Base-by-base conservation (phyloP, 2,113 vertebrate species). In the Passer montanus region DNA sequence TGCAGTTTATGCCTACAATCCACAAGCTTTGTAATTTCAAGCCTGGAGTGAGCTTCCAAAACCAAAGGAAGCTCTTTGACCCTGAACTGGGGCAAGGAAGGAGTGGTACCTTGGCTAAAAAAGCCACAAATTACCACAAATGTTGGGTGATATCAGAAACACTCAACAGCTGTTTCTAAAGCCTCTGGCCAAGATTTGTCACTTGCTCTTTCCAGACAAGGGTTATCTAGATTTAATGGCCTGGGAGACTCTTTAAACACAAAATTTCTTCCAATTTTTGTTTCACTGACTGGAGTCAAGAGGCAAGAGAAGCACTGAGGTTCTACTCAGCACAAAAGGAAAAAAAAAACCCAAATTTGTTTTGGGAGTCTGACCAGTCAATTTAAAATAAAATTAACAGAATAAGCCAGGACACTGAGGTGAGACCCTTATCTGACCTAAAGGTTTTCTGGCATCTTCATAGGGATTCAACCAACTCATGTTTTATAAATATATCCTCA, bases 381-480 rank as follows among this genome's bases (percentile, higher is more conserved):
- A 31, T 84, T 88, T 17, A 64, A 84, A 87, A 37, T 19, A 74
- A 64, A 76, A 35, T 47, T 37, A 88, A 43, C 18, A 92, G 41
- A 88, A 64, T 43, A 88, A 79, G 6, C 17, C 68, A 92, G 50
- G 78, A 76, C 28, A 67, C 3, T 10, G 16, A 78, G 26, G 15
- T 46, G n/a, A 69, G 44, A 83, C 18, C 19, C 15, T 91, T 46
- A 49, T 37, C 39, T 73, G 49, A 62, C 63, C 81, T 69, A 49
- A 90, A 67, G 37, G 21, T 15, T 69, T 83, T 56, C 53, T 86
- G 68, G 41, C 74, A 74, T 9, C 28, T 76, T 73, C 63, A 58
- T 0, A 56, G 44, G 47, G 33, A 64, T 64, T 49, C 43, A 73
- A 7, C 0, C 0, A 81, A 66, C 13, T 81, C 59, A 5, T 70